These are phyloP conservation scores for Drusus annulatus DNA, from an alignment of 1,140 invertebrate species.

Conservation along the genomic window DNA sequence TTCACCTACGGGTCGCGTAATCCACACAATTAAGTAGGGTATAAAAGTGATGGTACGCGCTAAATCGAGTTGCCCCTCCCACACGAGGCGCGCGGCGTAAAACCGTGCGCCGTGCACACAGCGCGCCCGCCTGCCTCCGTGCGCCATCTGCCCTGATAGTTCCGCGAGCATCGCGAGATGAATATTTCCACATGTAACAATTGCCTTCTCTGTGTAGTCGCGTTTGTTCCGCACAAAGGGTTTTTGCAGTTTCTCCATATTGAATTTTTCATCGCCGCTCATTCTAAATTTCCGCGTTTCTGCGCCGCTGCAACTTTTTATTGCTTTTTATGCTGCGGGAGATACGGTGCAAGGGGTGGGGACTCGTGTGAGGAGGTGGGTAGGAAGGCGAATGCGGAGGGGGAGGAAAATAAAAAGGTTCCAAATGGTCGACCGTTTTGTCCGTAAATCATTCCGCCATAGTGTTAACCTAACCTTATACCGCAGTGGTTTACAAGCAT, in stretches of 20 bases:
- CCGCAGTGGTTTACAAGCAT: background rate
- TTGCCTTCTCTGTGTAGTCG: background rate
- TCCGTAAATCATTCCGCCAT: slow-evolving; percentile 6
- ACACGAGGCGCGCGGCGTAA: no score
- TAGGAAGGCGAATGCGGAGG: background rate
- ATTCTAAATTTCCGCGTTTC: background rate
- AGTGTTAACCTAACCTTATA: background rate
- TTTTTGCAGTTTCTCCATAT: slow-evolving; percentile 4
- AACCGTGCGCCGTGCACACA: no score
- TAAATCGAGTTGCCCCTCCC: no score
- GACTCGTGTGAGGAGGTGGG: background rate
- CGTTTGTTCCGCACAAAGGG: background rate
- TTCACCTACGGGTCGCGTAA: no score
- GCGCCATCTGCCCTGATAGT: background rate
- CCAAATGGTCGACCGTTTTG: background rate
- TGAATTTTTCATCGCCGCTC: slow-evolving; percentile 12
- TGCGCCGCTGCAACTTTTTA: slow-evolving; percentile 10
- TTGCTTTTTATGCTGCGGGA: background rate
- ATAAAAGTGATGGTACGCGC: no score
- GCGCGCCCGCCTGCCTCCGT: background rate
- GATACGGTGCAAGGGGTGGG: background rate
- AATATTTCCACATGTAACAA: background rate
- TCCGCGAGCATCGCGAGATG: background rate
- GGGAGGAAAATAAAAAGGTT: background rate
- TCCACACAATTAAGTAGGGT: no score